Base-by-base conservation (phyloP, 2,888 invertebrate species). In the Anoplius nigerrimus region DNA sequence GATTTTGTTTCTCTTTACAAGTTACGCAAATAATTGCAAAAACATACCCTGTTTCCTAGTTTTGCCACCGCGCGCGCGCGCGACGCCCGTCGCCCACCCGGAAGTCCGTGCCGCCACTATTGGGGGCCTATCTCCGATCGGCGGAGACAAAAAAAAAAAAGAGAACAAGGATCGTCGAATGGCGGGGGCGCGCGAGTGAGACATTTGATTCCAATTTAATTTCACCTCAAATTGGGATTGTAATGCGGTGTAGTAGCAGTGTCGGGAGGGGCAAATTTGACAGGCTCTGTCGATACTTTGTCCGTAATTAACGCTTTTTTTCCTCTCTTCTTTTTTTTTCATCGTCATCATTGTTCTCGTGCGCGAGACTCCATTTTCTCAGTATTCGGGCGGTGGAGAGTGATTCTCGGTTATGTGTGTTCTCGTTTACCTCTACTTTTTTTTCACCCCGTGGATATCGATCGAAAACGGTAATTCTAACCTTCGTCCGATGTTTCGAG, bases 41-140 rank as follows among this genome's bases (percentile, higher is more conserved):
- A 94, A 94, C 94, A 94, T 95, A 95, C 95, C 95, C 95, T 95
- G 95, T 95, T 95, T 95, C 95, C 95, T 95, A 94, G 92, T 93
- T 93, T 93, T 93, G 93, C 93, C 80, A 78, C 73, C 75, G 78
- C 70, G 78, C 75, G 77, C 71, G 76, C 69, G 75, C 80, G 81
- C 76, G 82, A 81, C 48, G 48, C 48, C n/a, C 48, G 74, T n/a
- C 34, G 34, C 11, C 34, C 34, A 34, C 34, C 71, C 69, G 78
- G 78, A 78, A 72, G 66, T 78, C 75, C n/a, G n/a, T n/a, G n/a
- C n/a, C n/a, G n/a, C n/a, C n/a, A n/a, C n/a, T n/a, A n/a, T n/a
- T n/a, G n/a, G n/a, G n/a, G n/a, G n/a, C n/a, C n/a, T n/a, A n/a
- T n/a, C n/a, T n/a, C n/a, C n/a, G n/a, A n/a, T n/a, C n/a, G n/a